Conservation (phyloP, 2,797 vertebrate genomes). For the Scolopax rusticola region DNA sequence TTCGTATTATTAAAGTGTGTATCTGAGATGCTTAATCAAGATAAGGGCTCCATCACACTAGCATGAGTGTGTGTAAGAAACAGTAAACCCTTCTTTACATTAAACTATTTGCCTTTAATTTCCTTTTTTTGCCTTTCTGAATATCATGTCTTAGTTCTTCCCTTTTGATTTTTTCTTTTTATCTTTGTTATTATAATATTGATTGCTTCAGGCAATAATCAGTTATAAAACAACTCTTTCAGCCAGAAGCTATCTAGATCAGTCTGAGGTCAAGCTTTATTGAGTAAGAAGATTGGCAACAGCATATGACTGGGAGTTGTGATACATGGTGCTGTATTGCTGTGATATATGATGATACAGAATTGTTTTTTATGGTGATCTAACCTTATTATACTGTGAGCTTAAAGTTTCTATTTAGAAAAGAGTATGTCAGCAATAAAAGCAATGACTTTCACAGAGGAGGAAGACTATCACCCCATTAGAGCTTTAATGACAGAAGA, state of each 20-base stretch:
- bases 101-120: not conserved
- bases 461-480: not conserved
- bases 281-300: constrained; percentile 6
- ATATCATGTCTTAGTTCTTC: not conserved
- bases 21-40: not conserved
- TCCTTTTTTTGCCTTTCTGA: not conserved
- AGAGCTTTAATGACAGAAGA: not conserved
- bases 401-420: constrained; percentile 18
- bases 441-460: constrained; percentile 48
- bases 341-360: not conserved
- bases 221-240: not conserved
- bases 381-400: not conserved
- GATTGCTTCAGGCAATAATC: not conserved
- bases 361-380: constrained; percentile 18
- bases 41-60: not conserved
- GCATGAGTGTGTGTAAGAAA: not conserved
- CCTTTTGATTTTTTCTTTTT: not conserved
- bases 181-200: not conserved
- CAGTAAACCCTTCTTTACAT: not conserved
- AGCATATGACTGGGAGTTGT: not conserved
- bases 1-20: not conserved
- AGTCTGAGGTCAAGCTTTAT: not conserved
- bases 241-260: not conserved
- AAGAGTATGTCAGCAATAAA: constrained; percentile 55
- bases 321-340: not conserved